These are phyloP conservation scores for Riptortus pedestris DNA, from an alignment of 1,140 invertebrate genomes.

Conservation along the genomic window DNA sequence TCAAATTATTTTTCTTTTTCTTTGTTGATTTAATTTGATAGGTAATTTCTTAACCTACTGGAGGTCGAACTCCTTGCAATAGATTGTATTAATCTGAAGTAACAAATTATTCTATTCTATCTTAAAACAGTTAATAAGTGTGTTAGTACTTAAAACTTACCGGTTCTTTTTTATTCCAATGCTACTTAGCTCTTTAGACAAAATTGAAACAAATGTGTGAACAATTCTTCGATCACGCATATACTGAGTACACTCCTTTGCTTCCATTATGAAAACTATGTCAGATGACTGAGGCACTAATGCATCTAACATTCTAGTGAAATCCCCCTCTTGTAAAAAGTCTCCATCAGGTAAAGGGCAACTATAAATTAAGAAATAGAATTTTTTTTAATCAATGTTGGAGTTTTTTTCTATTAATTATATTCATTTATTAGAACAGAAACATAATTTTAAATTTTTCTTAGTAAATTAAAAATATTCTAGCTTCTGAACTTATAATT, in stretches of 20 bases:
- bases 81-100: no score
- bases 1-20: no score
- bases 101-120: no score
- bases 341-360: slow-evolving; percentile 54
- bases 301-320: slow-evolving; percentile 43
- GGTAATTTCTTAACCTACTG: no score
- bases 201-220: slow-evolving; percentile 49
- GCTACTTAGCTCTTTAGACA: slow-evolving; percentile 55
- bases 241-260: slow-evolving; percentile 66
- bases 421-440: background rate
- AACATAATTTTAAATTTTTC: background rate
- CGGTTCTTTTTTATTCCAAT: slow-evolving; percentile 53
- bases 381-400: background rate
- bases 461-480: no score
- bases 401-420: no score
- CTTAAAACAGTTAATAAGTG: no score
- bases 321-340: slow-evolving; percentile 57
- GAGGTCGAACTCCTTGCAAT: no score
- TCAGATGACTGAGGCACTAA: slow-evolving; percentile 58
- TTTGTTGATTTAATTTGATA: no score
- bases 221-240: slow-evolving; percentile 51
- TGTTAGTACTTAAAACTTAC: no score
- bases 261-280: slow-evolving; percentile 79
- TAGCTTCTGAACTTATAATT: background rate
- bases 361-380: slow-evolving; percentile 36